These are phyloP conservation scores for Trissolcus japonicus DNA, from an alignment of 2,888 invertebrate species.

Conservation along the genomic window DNA sequence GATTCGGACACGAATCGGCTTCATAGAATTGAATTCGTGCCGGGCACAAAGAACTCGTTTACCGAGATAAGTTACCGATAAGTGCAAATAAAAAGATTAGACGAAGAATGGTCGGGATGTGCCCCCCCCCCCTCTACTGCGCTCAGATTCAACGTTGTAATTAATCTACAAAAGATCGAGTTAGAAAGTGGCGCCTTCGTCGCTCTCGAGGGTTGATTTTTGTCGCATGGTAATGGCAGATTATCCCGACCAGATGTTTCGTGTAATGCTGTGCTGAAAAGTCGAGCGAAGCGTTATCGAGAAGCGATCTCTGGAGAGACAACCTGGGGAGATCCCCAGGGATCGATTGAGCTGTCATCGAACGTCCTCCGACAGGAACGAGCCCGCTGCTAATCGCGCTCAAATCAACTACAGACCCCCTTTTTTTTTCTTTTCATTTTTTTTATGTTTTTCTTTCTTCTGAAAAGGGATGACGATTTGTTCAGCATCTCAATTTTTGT, in stretches of 20 bases:
- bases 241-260: slow-evolving; percentile 54
- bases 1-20: slow-evolving; percentile 38
- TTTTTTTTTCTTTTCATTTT: too few relatives aligned
- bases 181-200: slow-evolving; percentile 48
- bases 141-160: slow-evolving; percentile 44
- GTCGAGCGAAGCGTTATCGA: slow-evolving; percentile 54
- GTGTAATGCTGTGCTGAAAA: slow-evolving; percentile 44
- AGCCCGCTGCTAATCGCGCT: too few relatives aligned
- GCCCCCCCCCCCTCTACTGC: slow-evolving; percentile 18
- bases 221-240: slow-evolving; percentile 48
- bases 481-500: background rate
- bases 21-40: slow-evolving; percentile 28
- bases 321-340: slow-evolving; percentile 26
- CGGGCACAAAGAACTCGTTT: slow-evolving; percentile 45
- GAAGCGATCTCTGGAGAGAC: slow-evolving; percentile 26
- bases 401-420: too few relatives aligned
- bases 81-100: slow-evolving; percentile 53
- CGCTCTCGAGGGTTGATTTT: slow-evolving; percentile 38
- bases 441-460: background rate
- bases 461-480: background rate
- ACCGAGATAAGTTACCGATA: slow-evolving; percentile 55
- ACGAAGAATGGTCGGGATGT: slow-evolving; percentile 9
- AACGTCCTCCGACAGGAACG: slow-evolving; percentile 25
- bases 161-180: slow-evolving; percentile 54
- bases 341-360: slow-evolving; percentile 55